Evolutionary conservation across 35 echinoderm and acorn worm genomes (phyloP).

Genomic region (Apostichopus japonicus): DNA sequence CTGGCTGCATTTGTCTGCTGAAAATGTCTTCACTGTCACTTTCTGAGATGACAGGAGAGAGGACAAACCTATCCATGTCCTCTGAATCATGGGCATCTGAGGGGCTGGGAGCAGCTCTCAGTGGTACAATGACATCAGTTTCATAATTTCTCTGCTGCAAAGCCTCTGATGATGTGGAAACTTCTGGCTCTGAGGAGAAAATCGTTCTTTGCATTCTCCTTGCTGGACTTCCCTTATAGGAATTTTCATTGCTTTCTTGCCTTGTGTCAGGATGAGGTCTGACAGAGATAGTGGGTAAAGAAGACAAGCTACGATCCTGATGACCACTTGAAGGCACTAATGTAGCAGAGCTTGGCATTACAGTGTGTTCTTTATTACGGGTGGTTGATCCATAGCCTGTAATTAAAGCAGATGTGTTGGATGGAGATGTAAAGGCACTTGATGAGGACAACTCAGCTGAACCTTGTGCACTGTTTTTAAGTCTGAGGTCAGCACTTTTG

Average conservation of each 20-base stretch:
- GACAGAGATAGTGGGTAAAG: background rate
- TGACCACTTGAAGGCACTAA: background rate
- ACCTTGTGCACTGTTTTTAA: background rate
- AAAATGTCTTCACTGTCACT: constrained; percentile 55
- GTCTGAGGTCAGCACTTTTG: background rate
- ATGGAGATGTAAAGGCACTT: constrained; percentile 22
- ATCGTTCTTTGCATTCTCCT: background rate
- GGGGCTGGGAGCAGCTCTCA: constrained; percentile 49
- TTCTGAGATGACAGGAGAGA: constrained; percentile 54
- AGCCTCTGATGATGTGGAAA: constrained; percentile 41
- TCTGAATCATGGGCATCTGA: constrained; percentile 46
- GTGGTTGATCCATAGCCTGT: background rate
- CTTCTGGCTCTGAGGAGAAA: constrained; percentile 36
- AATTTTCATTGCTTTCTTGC: constrained; percentile 6
- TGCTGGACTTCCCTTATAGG: constrained; percentile 3
- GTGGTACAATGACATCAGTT: constrained; percentile 56
- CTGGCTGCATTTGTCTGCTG: background rate
- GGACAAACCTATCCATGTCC: constrained; percentile 59
- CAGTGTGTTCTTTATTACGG: background rate
- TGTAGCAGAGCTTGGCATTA: background rate
- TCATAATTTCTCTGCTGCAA: constrained; percentile 59
- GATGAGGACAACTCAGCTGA: background rate
- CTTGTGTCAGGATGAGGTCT: background rate
- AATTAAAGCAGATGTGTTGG: background rate
- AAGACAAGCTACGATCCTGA: background rate